A percentile compares a stretch with the other conserved stretches of the same genome.
Evolutionary conservation across 2,797 vertebrate species (phyloP).

Genomic region (Galago senegalensis): DNA sequence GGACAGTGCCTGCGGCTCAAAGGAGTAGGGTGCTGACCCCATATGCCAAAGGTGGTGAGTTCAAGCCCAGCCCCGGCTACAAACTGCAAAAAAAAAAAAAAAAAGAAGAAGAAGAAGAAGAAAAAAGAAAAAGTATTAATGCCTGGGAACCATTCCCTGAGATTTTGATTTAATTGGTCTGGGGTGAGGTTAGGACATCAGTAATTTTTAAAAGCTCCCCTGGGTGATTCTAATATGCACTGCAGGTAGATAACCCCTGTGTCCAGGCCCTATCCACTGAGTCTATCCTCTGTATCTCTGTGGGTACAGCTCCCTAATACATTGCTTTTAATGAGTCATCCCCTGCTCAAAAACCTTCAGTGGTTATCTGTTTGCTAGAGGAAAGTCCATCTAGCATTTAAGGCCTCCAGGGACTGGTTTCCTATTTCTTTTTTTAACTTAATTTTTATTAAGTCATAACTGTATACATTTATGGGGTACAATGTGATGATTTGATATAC

Average conservation of each 20-base stretch:
- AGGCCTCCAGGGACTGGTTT: not conserved
- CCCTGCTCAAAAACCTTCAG: not conserved
- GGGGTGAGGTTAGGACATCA: not conserved
- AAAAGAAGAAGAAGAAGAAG: too few species aligned
- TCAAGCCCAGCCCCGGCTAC: too few species aligned
- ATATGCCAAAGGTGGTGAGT: too few species aligned
- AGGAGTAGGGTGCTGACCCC: too few species aligned
- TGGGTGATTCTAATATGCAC: not conserved
- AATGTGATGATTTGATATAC: too few species aligned
- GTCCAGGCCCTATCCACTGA: not conserved
- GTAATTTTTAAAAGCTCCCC: not conserved
- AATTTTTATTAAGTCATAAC: too few species aligned
- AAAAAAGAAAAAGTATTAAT: not conserved
- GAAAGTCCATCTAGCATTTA: not conserved
- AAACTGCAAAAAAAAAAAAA: too few species aligned
- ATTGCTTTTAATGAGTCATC: not conserved
- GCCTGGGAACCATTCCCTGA: not conserved
- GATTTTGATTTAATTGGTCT: not conserved
- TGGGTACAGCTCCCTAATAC: not conserved
- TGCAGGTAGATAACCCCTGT: not conserved
- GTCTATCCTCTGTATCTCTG: not conserved
- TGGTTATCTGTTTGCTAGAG: slow-evolving; percentile 7
- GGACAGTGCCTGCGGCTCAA: too few species aligned
- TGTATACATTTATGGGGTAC: too few species aligned
- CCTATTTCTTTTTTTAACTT: not conserved